phyloP scores from a whole-genome alignment of 2,797 vertebrate species.

The Labroides dimidiatus region DNA sequence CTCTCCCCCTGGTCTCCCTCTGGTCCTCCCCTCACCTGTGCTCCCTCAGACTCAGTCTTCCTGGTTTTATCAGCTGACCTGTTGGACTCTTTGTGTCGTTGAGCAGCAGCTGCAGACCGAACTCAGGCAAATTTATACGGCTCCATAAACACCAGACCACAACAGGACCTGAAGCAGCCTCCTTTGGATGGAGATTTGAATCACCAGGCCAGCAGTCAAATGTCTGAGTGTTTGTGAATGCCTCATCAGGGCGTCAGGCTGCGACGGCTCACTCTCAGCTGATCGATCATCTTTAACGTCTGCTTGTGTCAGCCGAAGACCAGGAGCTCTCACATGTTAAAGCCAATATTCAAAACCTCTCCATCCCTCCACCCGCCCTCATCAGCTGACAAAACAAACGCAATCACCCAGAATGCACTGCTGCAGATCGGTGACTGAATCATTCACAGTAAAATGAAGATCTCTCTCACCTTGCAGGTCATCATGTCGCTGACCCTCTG shows the following conservation, averaged over 20 bases:
- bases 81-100: conserved; percentile 20
- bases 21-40: too few relatives aligned
- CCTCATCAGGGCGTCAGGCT: conserved; percentile 2
- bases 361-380: too few relatives aligned
- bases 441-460: background rate
- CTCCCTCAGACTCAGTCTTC: background rate
- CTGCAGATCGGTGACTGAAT: too few relatives aligned
- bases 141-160: conserved; percentile 21
- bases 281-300: background rate
- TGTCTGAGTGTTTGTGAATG: background rate
- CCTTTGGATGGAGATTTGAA: conserved; percentile 49
- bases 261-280: background rate
- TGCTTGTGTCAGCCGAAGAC: too few relatives aligned
- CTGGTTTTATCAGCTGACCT: background rate
- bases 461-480: conserved; percentile 89
- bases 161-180: background rate
- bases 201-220: conserved; percentile 15
- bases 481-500: conserved; percentile 91
- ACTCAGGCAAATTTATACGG: conserved; percentile 44
- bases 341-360: too few relatives aligned
- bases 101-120: conserved; percentile 46
- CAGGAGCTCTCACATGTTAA: too few relatives aligned
- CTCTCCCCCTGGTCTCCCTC: too few relatives aligned
- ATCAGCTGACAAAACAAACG: too few relatives aligned
- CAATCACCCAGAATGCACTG: too few relatives aligned